Percentiles rank a stretch among this genome's conserved stretches.
Conservation (phyloP, 2,888 invertebrate species). For the Diadromus collaris region DNA sequence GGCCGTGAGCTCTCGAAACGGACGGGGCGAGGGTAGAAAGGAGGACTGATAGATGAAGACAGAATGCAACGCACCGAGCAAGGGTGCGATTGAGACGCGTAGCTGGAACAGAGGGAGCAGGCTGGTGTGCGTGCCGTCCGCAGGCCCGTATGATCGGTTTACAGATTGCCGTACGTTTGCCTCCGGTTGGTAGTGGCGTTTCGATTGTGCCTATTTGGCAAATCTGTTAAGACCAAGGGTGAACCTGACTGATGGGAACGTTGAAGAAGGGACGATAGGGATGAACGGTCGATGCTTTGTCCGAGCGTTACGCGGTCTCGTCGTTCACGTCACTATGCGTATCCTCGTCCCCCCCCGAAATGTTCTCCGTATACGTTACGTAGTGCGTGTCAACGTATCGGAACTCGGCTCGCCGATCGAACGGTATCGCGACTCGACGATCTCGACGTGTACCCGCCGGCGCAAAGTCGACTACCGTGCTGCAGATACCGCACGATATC, state of each 20-base stretch:
- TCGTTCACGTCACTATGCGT: slow-evolving; percentile 41
- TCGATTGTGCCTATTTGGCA: slow-evolving; percentile 55
- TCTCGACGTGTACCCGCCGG: slow-evolving; percentile 32
- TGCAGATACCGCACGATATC: slow-evolving; percentile 43
- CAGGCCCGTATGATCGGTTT: slow-evolving; percentile 77
- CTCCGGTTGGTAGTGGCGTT: slow-evolving; percentile 46
- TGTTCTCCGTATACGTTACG: slow-evolving; percentile 7
- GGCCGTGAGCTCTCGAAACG: slow-evolving; percentile 21
- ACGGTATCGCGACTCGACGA: slow-evolving; percentile 50
- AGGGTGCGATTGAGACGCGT: slow-evolving; percentile 47
- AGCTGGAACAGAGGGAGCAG: slow-evolving; percentile 36
- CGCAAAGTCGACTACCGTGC: slow-evolving; percentile 11
- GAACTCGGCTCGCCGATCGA: slow-evolving; percentile 45
- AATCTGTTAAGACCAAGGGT: slow-evolving; percentile 60
- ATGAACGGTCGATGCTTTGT: slow-evolving; percentile 45
- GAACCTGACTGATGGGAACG: slow-evolving; percentile 58
- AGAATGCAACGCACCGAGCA: slow-evolving; percentile 18
- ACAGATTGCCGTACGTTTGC: slow-evolving; percentile 71
- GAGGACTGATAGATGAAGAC: slow-evolving; percentile 36
- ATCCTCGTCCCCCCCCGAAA: not conserved
- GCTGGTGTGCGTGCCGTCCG: slow-evolving; percentile 52
- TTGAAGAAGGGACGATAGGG: slow-evolving; percentile 57
- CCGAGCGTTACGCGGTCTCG: slow-evolving; percentile 36
- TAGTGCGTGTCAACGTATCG: slow-evolving; percentile 43
- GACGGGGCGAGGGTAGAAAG: slow-evolving; percentile 64